Percentiles rank a stretch among this genome's conserved stretches.
phyloP scores from a whole-genome alignment of 2,797 vertebrate genomes.

The Chiroxiphia lanceolata region DNA sequence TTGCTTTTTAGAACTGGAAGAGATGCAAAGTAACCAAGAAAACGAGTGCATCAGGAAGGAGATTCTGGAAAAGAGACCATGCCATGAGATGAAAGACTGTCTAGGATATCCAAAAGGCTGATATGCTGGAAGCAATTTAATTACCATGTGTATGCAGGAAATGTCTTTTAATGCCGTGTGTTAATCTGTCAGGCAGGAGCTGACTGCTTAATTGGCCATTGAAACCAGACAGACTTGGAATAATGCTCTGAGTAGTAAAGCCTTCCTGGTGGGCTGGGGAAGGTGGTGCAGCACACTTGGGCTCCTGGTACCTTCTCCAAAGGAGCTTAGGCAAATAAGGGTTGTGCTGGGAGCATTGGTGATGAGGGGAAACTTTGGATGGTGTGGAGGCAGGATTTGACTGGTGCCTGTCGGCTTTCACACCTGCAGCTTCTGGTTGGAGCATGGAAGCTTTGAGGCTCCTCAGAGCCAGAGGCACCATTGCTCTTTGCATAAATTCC shows the following conservation, averaged over 20 bases:
- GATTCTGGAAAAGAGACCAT: neutral
- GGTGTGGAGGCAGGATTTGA: neutral
- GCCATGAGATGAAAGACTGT: conserved; percentile 45
- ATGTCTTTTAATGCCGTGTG: neutral
- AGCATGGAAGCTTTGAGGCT: neutral
- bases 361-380: neutral
- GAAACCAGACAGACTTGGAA: conserved; percentile 45
- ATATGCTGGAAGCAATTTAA: neutral
- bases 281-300: neutral
- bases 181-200: conserved; percentile 1
- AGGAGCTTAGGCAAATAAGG: neutral
- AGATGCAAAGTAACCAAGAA: neutral
- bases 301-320: neutral
- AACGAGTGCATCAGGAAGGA: neutral
- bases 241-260: neutral
- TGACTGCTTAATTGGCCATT: neutral
- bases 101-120: conserved; percentile 1
- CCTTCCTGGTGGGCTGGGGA: neutral
- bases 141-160: neutral
- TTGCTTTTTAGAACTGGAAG: neutral
- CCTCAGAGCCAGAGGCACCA: neutral
- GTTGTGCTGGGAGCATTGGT: neutral
- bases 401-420: neutral
- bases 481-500: neutral
- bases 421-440: neutral